Percentiles rank a stretch among this genome's conserved stretches.
Conservation (phyloP, 2,797 vertebrate species). For the Coluber constrictor region DNA sequence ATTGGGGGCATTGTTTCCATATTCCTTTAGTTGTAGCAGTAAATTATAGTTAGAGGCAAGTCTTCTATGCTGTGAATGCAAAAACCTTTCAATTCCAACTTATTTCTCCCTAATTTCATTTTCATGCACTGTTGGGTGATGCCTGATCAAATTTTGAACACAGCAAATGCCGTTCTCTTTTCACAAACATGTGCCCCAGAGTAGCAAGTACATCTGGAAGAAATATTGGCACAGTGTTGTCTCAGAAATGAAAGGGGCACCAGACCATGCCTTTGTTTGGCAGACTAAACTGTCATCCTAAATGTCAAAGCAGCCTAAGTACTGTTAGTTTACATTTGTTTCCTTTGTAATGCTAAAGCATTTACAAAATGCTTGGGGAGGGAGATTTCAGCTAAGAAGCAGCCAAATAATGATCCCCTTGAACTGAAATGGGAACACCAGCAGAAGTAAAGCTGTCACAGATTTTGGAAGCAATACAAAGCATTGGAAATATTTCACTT, state of each 20-base stretch:
- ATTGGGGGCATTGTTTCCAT: background rate
- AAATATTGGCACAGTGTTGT: background rate
- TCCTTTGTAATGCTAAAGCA: background rate
- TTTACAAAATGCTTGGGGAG: background rate
- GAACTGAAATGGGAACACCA: background rate
- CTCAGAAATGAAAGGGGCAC: background rate
- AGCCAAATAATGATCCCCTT: background rate
- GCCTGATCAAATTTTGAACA: background rate
- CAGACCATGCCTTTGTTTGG: background rate
- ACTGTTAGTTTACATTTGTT: background rate
- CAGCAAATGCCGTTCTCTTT: background rate
- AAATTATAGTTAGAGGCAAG: background rate
- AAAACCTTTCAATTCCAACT: background rate
- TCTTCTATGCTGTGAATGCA: background rate
- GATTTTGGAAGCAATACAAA: conserved; percentile 8
- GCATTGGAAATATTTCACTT: background rate
- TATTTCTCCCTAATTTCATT: background rate
- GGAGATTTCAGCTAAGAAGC: background rate
- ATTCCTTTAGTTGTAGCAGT: background rate
- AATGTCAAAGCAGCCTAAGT: background rate
- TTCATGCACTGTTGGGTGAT: background rate
- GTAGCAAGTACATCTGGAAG: background rate
- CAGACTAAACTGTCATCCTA: background rate
- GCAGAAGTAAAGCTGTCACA: background rate
- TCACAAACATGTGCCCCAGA: background rate